Base-by-base conservation (phyloP, 1,140 invertebrate genomes). In the Sycobia sp. region DNA sequence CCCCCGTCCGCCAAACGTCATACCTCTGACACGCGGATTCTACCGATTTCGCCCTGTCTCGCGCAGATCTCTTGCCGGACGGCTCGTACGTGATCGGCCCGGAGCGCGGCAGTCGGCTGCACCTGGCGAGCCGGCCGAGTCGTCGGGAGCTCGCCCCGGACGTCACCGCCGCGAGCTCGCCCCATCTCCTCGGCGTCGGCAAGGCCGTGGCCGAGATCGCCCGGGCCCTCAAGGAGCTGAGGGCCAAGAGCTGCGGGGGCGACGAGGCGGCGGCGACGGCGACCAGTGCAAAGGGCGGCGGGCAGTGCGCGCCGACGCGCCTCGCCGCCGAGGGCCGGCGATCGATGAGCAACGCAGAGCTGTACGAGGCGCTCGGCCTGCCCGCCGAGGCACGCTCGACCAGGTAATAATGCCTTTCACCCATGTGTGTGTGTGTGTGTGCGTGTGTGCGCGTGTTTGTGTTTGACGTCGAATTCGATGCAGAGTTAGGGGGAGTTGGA, bases 31-130 rank as follows among this genome's bases (percentile, higher is more conserved):
- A n/a, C n/a, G n/a, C n/a, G n/a, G n/a, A n/a, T n/a, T n/a, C n/a
- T n/a, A n/a, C n/a, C n/a, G n/a, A n/a, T n/a, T n/a, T n/a, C n/a
- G n/a, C n/a, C n/a, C n/a, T n/a, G n/a, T n/a, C n/a, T n/a, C n/a
- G n/a, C n/a, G n/a, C n/a, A n/a, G n/a, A n/a, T n/a, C 34, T 73
- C 4, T 10, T 75, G 4, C 77, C 78, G 11, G 11, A 62, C 7
- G 76, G 73, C 27, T 77, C 79, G 4, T 80, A 74, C 62, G 53
- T 75, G 1, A 65, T 79, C 1, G 71, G 69, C 43, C 58, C 73
- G 2, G 67, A 71, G 11, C n/a, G n/a, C n/a, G n/a, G n/a, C n/a
- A n/a, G n/a, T n/a, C n/a, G n/a, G n/a, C n/a, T n/a, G n/a, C n/a
- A n/a, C n/a, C n/a, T n/a, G n/a, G n/a, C n/a, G n/a, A n/a, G n/a